Evolutionary conservation across 2,888 invertebrate species (phyloP).

Genomic region (Rhyacophila evoluta): DNA sequence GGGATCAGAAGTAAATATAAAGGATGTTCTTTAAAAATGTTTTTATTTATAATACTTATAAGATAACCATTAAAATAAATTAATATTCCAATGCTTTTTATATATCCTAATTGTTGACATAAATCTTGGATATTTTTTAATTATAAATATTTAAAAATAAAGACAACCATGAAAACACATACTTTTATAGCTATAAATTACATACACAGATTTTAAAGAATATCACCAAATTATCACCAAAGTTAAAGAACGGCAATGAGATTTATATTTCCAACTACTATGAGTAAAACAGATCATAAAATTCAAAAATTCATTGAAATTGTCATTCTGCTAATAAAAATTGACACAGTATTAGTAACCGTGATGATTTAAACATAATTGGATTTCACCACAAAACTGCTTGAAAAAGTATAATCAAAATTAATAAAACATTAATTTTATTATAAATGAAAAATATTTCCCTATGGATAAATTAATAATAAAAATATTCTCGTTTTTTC

Average conservation of each 20-base stretch:
- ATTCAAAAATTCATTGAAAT: not conserved
- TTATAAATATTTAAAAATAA: constrained; percentile 22
- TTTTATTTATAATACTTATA: constrained; percentile 5
- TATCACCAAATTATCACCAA: constrained; percentile 15
- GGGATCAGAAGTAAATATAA: not conserved
- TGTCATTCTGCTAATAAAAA: not conserved
- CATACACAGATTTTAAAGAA: not conserved
- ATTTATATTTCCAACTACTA: not conserved
- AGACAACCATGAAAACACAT: not conserved
- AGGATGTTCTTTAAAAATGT: not conserved
- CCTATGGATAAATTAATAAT: not conserved
- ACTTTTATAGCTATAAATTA: not conserved
- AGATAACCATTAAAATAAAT: constrained; percentile 6
- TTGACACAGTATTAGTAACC: not conserved
- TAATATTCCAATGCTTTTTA: not conserved
- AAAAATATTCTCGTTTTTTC: not conserved
- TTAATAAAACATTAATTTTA: not conserved
- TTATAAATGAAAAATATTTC: not conserved
- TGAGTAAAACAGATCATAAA: not conserved
- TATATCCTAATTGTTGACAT: constrained; percentile 16
- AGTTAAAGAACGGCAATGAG: not conserved
- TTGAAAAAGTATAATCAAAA: not conserved
- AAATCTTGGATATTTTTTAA: not conserved
- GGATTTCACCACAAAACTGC: not conserved
- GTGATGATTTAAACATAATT: not conserved